These are phyloP conservation scores for Hippolais icterina DNA, from an alignment of 2,113 vertebrate species.

Conservation along the genomic window DNA sequence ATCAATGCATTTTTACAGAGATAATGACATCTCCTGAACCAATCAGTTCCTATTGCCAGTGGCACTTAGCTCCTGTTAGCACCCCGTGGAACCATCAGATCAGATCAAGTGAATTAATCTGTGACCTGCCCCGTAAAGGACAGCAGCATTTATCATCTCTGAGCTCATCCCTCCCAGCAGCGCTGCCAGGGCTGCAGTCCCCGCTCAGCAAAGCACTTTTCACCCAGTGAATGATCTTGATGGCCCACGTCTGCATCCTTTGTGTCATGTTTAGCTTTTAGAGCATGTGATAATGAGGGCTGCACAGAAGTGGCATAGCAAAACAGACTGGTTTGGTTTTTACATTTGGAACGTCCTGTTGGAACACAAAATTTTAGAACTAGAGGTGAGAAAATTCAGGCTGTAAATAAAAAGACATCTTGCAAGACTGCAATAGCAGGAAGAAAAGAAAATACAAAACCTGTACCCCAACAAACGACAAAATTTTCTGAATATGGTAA, in stretches of 20 bases:
- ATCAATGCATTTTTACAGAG: constrained; percentile 20
- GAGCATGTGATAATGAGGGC: not conserved
- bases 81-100: constrained; percentile 23
- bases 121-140: not conserved
- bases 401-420: not conserved
- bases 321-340: not conserved
- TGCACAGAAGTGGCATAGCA: not conserved
- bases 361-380: not conserved
- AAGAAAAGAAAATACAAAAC: not conserved
- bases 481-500: not conserved
- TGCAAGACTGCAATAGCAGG: not conserved
- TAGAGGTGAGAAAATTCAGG: not conserved
- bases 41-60: constrained; percentile 26
- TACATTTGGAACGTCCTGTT: not conserved
- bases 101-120: constrained; percentile 38
- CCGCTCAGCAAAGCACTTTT: not conserved
- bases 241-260: not conserved
- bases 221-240: not conserved
- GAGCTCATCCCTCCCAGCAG: not conserved
- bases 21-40: constrained; percentile 45
- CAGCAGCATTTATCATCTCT: constrained; percentile 19
- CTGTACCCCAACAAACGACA: not conserved
- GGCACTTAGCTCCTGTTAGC: constrained; percentile 43
- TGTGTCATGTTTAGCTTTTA: not conserved
- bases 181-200: not conserved